These are phyloP conservation scores for Heliocidaris erythrogramma DNA, from an alignment of 35 echinoderm and acorn worm species.

Conservation along the genomic window DNA sequence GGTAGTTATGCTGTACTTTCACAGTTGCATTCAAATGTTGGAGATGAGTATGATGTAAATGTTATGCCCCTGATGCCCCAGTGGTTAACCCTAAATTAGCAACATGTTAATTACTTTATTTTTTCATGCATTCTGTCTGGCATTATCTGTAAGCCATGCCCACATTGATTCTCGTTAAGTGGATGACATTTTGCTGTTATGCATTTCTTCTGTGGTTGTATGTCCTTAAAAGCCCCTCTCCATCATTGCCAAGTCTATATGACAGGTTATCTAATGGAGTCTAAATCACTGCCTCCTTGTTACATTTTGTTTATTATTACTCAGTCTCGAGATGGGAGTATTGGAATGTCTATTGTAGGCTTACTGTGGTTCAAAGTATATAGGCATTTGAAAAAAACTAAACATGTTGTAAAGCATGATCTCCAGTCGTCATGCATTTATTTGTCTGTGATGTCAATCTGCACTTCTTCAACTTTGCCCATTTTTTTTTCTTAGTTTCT, in stretches of 20 bases:
- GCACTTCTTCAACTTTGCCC: too few relatives aligned
- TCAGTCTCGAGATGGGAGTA: not conserved
- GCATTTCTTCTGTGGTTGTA: not conserved
- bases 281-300: not conserved
- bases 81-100: not conserved
- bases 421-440: too few relatives aligned
- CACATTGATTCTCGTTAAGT: conserved; percentile 10
- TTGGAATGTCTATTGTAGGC: not conserved
- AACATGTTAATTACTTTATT: not conserved
- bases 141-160: not conserved
- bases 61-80: not conserved
- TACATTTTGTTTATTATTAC: not conserved
- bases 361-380: too few relatives aligned
- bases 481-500: too few relatives aligned
- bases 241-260: not conserved
- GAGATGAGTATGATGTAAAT: not conserved
- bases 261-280: not conserved
- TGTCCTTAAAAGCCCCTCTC: not conserved
- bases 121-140: not conserved
- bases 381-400: too few relatives aligned
- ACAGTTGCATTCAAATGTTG: not conserved
- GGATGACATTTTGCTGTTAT: not conserved
- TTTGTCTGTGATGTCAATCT: too few relatives aligned
- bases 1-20: not conserved
- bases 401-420: too few relatives aligned